Evolutionary conservation across 2,888 invertebrate genomes (phyloP).

Genomic region (Philereme vetulata): DNA sequence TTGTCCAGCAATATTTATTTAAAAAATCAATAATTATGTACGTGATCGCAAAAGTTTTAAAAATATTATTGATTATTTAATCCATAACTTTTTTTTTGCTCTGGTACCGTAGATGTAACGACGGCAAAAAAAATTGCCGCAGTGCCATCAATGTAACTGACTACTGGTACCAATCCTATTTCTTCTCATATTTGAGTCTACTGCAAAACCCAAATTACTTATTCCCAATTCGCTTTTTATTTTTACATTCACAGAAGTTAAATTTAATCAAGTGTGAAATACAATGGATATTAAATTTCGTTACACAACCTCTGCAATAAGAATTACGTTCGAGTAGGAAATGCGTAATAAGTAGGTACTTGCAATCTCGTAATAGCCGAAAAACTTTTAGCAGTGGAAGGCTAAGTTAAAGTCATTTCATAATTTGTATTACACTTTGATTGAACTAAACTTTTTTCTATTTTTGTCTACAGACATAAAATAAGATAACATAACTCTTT

Average conservation of each 20-base stretch:
- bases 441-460: not conserved
- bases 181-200: too few relatives aligned
- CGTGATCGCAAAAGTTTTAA: too few relatives aligned
- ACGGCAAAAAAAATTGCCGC: too few relatives aligned
- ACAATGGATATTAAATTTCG: constrained; percentile 60
- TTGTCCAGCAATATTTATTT: too few relatives aligned
- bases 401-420: constrained; percentile 13
- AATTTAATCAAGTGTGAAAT: constrained; percentile 69
- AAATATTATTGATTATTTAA: too few relatives aligned
- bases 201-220: not conserved
- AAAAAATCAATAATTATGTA: too few relatives aligned
- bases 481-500: too few relatives aligned
- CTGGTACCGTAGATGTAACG: too few relatives aligned
- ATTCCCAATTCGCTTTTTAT: constrained; percentile 6
- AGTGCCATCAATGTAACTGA: too few relatives aligned
- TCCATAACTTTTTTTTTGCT: too few relatives aligned
- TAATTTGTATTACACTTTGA: constrained; percentile 13
- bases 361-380: constrained; percentile 46
- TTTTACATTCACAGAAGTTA: constrained; percentile 20
- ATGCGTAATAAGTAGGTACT: constrained; percentile 50
- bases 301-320: constrained; percentile 58
- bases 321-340: constrained; percentile 47
- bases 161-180: too few relatives aligned
- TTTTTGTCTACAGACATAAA: not conserved
- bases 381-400: constrained; percentile 41